Conservation (phyloP, 1,140 invertebrate genomes). For the Caenorhabditis tropicalis region DNA sequence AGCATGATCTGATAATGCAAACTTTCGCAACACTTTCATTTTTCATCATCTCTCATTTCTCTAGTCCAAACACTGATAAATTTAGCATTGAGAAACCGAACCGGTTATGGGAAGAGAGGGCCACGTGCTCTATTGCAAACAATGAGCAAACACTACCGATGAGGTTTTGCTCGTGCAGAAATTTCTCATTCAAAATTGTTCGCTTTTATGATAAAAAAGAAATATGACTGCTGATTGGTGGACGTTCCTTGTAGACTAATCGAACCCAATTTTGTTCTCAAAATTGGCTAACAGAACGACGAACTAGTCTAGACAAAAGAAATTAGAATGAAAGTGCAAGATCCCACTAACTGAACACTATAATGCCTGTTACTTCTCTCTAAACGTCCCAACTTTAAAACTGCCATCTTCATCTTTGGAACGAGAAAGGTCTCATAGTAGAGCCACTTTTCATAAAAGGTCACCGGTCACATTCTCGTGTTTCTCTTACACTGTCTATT, state of each 20-base stretch:
- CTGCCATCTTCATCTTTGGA: too few relatives aligned
- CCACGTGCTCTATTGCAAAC: slow-evolving; percentile 35
- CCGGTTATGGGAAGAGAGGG: background rate
- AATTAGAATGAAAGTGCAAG: background rate
- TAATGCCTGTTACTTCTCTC: background rate
- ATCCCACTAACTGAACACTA: background rate
- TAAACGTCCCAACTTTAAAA: background rate
- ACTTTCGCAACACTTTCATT: background rate
- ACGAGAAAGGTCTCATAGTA: background rate
- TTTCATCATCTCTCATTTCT: background rate
- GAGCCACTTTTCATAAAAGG: background rate
- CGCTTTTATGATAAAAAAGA: background rate
- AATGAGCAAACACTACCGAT: slow-evolving; percentile 24
- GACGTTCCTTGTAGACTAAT: background rate
- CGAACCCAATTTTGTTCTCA: background rate
- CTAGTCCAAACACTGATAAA: slow-evolving; percentile 37
- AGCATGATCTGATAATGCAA: background rate
- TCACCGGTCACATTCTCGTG: background rate
- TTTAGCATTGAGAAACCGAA: background rate
- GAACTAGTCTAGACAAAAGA: background rate
- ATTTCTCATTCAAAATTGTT: too few relatives aligned
- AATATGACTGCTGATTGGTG: background rate
- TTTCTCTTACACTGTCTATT: background rate
- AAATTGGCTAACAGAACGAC: background rate
- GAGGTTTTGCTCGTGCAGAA: background rate